Base-by-base conservation (phyloP, 2,797 vertebrate species). In the Steatocranus sp. region DNA sequence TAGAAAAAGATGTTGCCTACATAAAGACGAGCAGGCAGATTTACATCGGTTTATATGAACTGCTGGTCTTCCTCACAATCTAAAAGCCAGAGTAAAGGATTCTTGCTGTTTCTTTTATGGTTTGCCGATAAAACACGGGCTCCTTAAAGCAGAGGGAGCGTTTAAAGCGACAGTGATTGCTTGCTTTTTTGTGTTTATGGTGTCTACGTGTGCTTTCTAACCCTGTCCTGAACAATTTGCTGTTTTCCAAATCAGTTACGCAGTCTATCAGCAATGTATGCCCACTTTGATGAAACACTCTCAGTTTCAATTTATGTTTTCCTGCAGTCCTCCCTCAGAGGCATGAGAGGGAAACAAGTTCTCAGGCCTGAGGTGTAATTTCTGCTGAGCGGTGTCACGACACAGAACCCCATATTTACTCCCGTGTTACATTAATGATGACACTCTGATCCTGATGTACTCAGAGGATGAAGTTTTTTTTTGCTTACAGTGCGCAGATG, bases 81-180 rank as follows among this genome's bases (percentile, higher is more conserved):
- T 84, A 76, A 86, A 89, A 84, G 86, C 53, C 9, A 9, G 70
- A 82, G 49, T 77, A 76, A 88, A 89, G 77, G 78, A 84, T 87
- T 86, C 54, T 79, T 78, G 74, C 61, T 53, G 8, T 86, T 90
- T 80, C 2, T 6, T 89, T 90, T 86, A 85, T 63, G 74, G 75
- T 75, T 58, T 38, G 30, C 66, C 80, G 23, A 83, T 83, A 87
- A 86, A 89, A 89, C 63, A 49, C 43, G 5, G 49, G 43, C 79
- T 78, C 83, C 76, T 87, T 79, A 87, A 88, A 85, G 83, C 89
- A 82, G 66, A 58, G 43, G 34, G 25, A 78, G 77, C 50, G 2
- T 79, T 91, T 89, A 76, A 86, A 86, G 76, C 30, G 82, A 79
- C 78, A 76, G n/a, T 76, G 79, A 87, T 91, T 79, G 46, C 46